Evolutionary conservation across 2,888 invertebrate species (phyloP).

Genomic region (Drosophila borborema): DNA sequence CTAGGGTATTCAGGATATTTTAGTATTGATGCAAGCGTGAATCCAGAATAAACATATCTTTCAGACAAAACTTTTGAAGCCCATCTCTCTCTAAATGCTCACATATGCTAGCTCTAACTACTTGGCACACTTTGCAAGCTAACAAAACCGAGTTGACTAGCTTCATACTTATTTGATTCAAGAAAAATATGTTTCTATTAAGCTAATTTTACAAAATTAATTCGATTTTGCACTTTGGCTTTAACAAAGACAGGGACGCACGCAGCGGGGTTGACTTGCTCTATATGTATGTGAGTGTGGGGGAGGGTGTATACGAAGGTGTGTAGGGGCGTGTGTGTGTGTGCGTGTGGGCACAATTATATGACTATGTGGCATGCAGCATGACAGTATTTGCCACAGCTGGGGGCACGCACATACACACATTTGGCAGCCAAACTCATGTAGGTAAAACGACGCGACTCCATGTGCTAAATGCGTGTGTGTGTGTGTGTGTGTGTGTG

Average conservation of each 20-base stretch:
- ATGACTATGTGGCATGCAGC: slow-evolving; percentile 51
- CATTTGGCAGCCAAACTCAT: slow-evolving; percentile 28
- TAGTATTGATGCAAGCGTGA: neutral
- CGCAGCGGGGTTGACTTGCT: slow-evolving; percentile 14
- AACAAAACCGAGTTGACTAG: slow-evolving; percentile 55
- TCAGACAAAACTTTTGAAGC: too few species aligned
- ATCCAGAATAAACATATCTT: too few species aligned
- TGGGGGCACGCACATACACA: slow-evolving; percentile 20
- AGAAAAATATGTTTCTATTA: slow-evolving; percentile 57
- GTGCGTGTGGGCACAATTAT: slow-evolving; percentile 15
- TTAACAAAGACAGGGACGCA: slow-evolving; percentile 34
- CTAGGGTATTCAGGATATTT: too few species aligned
- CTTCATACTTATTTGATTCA: slow-evolving; percentile 41
- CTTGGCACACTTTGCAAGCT: neutral
- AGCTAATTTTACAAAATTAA: slow-evolving; percentile 74
- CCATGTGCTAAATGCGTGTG: slow-evolving; percentile 1
- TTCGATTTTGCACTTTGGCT: slow-evolving; percentile 62
- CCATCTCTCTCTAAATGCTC: neutral
- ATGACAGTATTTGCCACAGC: slow-evolving; percentile 32
- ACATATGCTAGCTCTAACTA: slow-evolving; percentile 3
- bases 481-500: slow-evolving; percentile 19
- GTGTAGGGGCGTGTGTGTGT: neutral
- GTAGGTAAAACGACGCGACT: slow-evolving; percentile 19
- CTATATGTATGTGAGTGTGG: neutral
- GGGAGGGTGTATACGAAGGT: neutral